Conservation (phyloP, 2,888 invertebrate genomes). For the Perdita meconis region DNA sequence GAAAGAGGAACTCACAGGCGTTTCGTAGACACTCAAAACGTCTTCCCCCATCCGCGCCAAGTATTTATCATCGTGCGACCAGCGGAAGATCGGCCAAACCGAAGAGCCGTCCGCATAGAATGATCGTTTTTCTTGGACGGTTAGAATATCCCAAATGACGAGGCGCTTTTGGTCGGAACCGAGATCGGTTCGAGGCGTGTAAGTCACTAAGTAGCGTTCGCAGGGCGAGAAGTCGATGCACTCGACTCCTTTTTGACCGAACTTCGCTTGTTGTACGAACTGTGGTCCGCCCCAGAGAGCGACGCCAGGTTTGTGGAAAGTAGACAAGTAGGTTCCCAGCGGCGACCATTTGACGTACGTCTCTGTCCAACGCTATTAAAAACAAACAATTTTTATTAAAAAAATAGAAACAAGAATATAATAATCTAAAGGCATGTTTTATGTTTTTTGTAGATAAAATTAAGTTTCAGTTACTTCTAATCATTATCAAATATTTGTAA, state of each 20-base stretch:
- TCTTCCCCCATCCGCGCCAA: slow-evolving; percentile 95
- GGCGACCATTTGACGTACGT: slow-evolving; percentile 99
- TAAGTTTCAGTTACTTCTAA: no score
- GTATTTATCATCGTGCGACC: slow-evolving; percentile 98
- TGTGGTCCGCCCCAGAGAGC: slow-evolving; percentile 98
- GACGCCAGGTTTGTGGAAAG: slow-evolving; percentile 97
- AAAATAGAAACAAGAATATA: slow-evolving; percentile 6
- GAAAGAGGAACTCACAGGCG: slow-evolving; percentile 88
- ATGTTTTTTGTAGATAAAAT: no score
- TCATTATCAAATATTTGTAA: no score
- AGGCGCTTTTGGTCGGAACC: slow-evolving; percentile 91
- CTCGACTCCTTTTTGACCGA: slow-evolving; percentile 95
- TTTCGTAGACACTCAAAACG: slow-evolving; percentile 96
- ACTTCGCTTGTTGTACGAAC: slow-evolving; percentile 96
- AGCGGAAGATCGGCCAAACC: slow-evolving; percentile 97
- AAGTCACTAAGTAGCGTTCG: slow-evolving; percentile 98
- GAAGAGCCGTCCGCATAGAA: slow-evolving; percentile 94
- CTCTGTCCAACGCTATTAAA: slow-evolving; percentile 95
- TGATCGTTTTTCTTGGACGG: slow-evolving; percentile 95
- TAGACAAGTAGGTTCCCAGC: slow-evolving; percentile 97
- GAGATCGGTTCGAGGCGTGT: slow-evolving; percentile 91
- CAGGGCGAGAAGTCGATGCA: slow-evolving; percentile 99
- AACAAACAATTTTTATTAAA: slow-evolving; percentile 16
- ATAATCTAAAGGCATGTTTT: no score
- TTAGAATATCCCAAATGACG: slow-evolving; percentile 98